Conservation (phyloP, 2,888 invertebrate species). For the Charanyca ferruginea region DNA sequence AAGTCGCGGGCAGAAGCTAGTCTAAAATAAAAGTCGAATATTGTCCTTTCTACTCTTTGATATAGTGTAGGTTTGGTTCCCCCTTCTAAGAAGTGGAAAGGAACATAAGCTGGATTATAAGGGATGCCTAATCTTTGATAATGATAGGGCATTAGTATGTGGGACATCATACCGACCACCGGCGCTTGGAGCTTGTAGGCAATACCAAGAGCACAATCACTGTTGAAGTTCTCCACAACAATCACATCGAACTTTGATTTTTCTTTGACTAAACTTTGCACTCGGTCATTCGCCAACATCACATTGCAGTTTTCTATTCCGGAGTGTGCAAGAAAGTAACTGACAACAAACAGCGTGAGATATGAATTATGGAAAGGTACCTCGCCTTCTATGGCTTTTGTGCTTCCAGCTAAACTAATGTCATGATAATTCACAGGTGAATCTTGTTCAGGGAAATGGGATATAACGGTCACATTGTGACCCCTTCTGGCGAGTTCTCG, state of each 20-base stretch:
- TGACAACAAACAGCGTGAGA: conserved; percentile 63
- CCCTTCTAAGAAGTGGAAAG: conserved; percentile 88
- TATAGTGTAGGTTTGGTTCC: conserved; percentile 81
- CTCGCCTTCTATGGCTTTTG: conserved; percentile 72
- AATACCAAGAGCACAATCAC: conserved; percentile 93
- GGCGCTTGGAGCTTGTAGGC: conserved; percentile 92
- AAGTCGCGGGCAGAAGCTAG: too few relatives aligned
- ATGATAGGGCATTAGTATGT: conserved; percentile 92
- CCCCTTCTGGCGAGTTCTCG: conserved; percentile 91
- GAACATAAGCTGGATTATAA: conserved; percentile 91
- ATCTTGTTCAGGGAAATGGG: conserved; percentile 91
- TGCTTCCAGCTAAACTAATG: conserved; percentile 85
- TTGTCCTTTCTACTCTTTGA: conserved; percentile 80
- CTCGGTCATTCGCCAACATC: conserved; percentile 77
- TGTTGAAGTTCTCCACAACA: conserved; percentile 93
- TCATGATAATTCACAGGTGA: conserved; percentile 91
- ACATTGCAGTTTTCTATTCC: conserved; percentile 81
- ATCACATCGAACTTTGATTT: conserved; percentile 92
- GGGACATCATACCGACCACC: conserved; percentile 91
- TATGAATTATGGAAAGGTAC: conserved; percentile 73
- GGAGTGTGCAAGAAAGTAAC: conserved; percentile 66
- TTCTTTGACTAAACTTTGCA: conserved; percentile 80
- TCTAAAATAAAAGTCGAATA: conserved; percentile 80
- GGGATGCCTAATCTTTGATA: conserved; percentile 91
- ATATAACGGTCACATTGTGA: conserved; percentile 93